These are phyloP conservation scores for Battus philenor DNA, from an alignment of 1,140 invertebrate species.

Conservation along the genomic window DNA sequence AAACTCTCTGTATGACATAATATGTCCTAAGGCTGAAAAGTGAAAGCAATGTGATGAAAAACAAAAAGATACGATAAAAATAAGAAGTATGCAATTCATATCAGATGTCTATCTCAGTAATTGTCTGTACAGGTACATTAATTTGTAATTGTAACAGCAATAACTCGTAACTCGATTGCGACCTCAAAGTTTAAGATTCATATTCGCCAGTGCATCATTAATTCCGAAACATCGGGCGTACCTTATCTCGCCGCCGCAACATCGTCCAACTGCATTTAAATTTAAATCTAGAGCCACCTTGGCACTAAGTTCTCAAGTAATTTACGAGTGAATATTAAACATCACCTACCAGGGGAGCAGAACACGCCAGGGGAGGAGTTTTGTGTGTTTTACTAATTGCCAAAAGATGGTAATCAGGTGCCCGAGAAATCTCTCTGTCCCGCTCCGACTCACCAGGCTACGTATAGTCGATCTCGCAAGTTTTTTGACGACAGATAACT, in stretches of 20 bases:
- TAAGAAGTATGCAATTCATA: too few relatives aligned
- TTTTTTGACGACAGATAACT: conserved; percentile 49
- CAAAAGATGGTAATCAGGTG: conserved; percentile 76
- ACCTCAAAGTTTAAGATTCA: conserved; percentile 1
- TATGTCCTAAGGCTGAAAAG: too few relatives aligned
- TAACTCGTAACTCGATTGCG: neutral
- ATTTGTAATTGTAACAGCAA: conserved; percentile 6
- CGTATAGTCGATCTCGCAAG: conserved; percentile 30
- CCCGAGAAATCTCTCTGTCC: conserved; percentile 44
- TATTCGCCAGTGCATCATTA: conserved; percentile 27
- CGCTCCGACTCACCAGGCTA: conserved; percentile 22
- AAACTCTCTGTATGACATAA: too few relatives aligned
- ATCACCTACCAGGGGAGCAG: conserved; percentile 72
- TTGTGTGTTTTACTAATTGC: conserved; percentile 78
- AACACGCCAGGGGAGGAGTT: conserved; percentile 73
- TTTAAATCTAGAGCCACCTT: conserved; percentile 64
- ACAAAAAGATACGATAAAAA: too few relatives aligned
- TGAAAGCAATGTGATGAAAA: too few relatives aligned
- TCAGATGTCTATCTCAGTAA: neutral
- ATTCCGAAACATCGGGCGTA: conserved; percentile 26
- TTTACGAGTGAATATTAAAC: conserved; percentile 72
- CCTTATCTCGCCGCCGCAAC: conserved; percentile 10
- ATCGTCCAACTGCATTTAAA: conserved; percentile 56
- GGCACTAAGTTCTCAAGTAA: conserved; percentile 69
- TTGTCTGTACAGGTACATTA: neutral